Percentiles rank a stretch among this genome's conserved stretches.
Conservation (phyloP, 30 jellyfish, hydroid and myxozoan genomes). For the Mastigias papua region DNA sequence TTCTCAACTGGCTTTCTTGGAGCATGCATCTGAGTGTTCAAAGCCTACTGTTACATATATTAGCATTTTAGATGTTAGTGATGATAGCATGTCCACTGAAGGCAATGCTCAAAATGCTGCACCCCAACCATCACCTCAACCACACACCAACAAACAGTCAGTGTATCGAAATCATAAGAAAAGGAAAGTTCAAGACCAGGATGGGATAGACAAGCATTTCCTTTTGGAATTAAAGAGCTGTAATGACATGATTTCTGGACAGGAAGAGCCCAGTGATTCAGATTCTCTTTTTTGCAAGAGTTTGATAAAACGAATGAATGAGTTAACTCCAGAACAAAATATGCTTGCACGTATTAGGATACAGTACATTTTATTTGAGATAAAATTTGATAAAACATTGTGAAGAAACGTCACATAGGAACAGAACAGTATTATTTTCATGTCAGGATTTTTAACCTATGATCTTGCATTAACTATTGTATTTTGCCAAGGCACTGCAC, state of each 20-base stretch:
- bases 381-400: background rate
- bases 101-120: background rate
- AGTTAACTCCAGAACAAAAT: background rate
- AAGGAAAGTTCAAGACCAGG: background rate
- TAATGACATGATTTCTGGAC: background rate
- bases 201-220: background rate
- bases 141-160: background rate
- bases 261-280: background rate
- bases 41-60: background rate
- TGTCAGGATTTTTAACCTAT: background rate
- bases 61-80: background rate
- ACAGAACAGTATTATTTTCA: background rate
- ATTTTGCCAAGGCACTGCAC: background rate
- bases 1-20: background rate
- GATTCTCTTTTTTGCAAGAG: background rate
- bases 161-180: background rate
- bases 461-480: background rate
- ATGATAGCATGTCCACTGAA: background rate
- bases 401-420: background rate
- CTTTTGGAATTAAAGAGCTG: background rate
- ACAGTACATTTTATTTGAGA: background rate
- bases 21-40: background rate
- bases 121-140: background rate
- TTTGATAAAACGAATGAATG: background rate
- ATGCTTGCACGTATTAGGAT: background rate